Evolutionary conservation across 2,113 vertebrate genomes (phyloP).

Genomic region (Chaetops frenatus): DNA sequence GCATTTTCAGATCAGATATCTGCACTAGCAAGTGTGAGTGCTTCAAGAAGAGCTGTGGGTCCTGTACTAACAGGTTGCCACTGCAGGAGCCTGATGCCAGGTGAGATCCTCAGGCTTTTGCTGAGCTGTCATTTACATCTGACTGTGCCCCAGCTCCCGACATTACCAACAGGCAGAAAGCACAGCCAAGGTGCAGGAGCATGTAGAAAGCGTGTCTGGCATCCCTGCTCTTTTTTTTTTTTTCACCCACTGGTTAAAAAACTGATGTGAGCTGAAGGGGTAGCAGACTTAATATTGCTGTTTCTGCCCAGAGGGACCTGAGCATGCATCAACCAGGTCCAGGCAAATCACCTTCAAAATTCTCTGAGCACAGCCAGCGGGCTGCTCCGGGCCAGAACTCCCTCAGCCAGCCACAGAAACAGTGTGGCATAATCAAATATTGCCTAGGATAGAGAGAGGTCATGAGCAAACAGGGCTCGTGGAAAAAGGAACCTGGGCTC

Average conservation of each 20-base stretch:
- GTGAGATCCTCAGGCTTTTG: neutral
- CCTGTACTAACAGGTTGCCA: neutral
- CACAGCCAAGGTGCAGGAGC: neutral
- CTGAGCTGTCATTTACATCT: neutral
- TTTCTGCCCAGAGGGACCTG: neutral
- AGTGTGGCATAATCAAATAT: neutral
- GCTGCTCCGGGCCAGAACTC: neutral
- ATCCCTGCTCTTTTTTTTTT: neutral
- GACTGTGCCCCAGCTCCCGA: neutral
- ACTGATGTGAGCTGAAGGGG: neutral
- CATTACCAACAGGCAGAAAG: neutral
- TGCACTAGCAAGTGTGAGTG: neutral
- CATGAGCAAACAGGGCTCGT: fast-evolving
- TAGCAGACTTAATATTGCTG: neutral
- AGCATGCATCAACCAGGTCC: neutral
- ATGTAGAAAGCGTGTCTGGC: neutral
- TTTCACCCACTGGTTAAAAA: neutral
- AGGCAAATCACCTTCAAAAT: neutral
- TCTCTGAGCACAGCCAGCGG: neutral
- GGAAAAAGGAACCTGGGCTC: neutral
- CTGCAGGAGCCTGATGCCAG: neutral
- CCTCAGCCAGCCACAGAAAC: neutral
- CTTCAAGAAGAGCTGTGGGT: neutral
- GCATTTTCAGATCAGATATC: neutral
- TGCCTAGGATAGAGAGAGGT: neutral